Evolutionary conservation across 1,140 invertebrate species (phyloP).

Genomic region (Drosophila prosaltans): DNA sequence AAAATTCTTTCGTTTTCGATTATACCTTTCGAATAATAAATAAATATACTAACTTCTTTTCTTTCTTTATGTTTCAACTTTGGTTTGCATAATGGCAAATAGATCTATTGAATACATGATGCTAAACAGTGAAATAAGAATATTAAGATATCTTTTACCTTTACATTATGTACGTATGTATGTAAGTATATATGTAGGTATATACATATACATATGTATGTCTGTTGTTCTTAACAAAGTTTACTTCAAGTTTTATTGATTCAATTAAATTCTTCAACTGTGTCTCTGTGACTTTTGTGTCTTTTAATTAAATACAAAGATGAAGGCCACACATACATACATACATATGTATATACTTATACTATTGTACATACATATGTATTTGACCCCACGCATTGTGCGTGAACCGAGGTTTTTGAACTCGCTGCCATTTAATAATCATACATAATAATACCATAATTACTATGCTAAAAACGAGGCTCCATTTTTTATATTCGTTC

Average conservation of each 20-base stretch:
- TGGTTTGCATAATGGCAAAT: too few relatives aligned
- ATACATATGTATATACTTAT: not conserved
- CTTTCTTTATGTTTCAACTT: too few relatives aligned
- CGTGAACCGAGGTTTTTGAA: slow-evolving; percentile 51
- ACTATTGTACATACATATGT: not conserved
- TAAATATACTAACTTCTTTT: too few relatives aligned
- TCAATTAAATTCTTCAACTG: slow-evolving; percentile 61
- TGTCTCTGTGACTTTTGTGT: slow-evolving; percentile 21
- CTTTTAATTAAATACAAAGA: slow-evolving; percentile 67
- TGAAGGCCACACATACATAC: slow-evolving; percentile 31
- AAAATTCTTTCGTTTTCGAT: too few relatives aligned
- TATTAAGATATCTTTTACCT: not conserved
- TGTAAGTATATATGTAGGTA: too few relatives aligned
- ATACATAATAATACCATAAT: slow-evolving; percentile 15
- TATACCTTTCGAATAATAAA: too few relatives aligned
- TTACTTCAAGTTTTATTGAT: slow-evolving; percentile 46
- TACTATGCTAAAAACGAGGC: not conserved
- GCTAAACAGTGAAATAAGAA: not conserved
- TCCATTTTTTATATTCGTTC: not conserved
- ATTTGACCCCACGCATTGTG: slow-evolving; percentile 26
- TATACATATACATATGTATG: too few relatives aligned
- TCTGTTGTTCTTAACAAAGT: not conserved
- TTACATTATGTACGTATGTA: not conserved
- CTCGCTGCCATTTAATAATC: slow-evolving; percentile 27
- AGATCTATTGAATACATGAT: too few relatives aligned